phyloP scores from a whole-genome alignment of 1,140 invertebrate species.

The Aphelinus certus region DNA sequence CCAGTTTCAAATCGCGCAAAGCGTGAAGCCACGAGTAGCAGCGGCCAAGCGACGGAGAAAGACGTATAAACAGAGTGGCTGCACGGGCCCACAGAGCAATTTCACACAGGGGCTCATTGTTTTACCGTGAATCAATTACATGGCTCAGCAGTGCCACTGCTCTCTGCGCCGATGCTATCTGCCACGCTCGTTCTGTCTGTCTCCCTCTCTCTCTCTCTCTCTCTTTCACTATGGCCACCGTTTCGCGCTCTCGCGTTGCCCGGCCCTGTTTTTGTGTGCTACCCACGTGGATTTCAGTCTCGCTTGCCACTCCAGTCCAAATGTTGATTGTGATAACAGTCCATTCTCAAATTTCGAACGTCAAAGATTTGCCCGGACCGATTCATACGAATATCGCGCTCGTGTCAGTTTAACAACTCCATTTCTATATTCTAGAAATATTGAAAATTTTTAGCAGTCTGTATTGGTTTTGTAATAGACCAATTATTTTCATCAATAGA shows the following conservation, averaged over 20 bases:
- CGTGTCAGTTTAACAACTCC: too few relatives aligned
- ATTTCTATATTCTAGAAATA: too few relatives aligned
- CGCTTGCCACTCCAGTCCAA: background rate
- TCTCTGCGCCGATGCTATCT: constrained; percentile 53
- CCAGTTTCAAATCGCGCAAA: constrained; percentile 29
- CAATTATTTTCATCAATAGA: too few relatives aligned
- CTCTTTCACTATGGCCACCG: background rate
- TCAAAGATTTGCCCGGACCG: background rate
- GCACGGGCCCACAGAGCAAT: constrained; percentile 41
- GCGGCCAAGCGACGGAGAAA: background rate
- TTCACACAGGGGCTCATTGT: constrained; percentile 58
- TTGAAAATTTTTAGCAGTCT: too few relatives aligned
- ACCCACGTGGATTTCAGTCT: constrained; percentile 9
- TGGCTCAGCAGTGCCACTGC: constrained; percentile 50
- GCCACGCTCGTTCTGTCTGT: constrained; percentile 30
- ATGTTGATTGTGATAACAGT: constrained; percentile 19
- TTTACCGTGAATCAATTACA: constrained; percentile 62
- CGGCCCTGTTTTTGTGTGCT: background rate
- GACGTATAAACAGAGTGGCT: constrained; percentile 12
- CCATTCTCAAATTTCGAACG: constrained; percentile 1
- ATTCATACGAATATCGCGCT: too few relatives aligned
- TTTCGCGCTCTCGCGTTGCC: constrained; percentile 6
- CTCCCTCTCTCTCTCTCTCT: constrained; percentile 14
- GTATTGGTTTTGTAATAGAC: too few relatives aligned
- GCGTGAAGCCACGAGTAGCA: constrained; percentile 18